phyloP scores from a whole-genome alignment of 53 echinoderm and acorn worm genomes.

The Paracentrotus lividus region DNA sequence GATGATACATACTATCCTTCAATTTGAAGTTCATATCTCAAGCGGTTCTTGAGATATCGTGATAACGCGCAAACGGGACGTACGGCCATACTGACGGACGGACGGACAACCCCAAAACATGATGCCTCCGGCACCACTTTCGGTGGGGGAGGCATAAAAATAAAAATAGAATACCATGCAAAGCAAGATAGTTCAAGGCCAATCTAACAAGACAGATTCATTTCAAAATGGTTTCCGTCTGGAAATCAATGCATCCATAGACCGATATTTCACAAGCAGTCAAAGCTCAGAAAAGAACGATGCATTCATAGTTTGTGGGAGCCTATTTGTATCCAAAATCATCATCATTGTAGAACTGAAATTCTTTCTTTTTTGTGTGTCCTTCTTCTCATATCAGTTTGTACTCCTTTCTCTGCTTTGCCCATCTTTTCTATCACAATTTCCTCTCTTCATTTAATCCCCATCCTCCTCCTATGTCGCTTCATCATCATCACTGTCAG shows the following conservation, averaged over 20 bases:
- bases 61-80: too few relatives aligned
- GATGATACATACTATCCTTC: too few relatives aligned
- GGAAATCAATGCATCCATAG: background rate
- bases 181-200: too few relatives aligned
- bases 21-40: too few relatives aligned
- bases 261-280: background rate
- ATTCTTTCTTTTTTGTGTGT: background rate
- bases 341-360: background rate
- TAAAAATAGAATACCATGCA: too few relatives aligned
- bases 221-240: background rate
- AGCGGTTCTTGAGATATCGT: too few relatives aligned
- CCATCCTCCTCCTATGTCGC: background rate
- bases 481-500: constrained; percentile 36
- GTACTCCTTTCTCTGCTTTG: background rate
- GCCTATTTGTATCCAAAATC: background rate
- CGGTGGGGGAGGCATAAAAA: too few relatives aligned
- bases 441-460: background rate
- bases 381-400: background rate
- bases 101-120: too few relatives aligned
- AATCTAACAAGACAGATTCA: background rate
- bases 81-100: too few relatives aligned
- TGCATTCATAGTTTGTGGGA: background rate
- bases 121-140: too few relatives aligned
- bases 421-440: background rate
- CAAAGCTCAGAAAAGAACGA: background rate